Percentiles rank a stretch among this genome's conserved stretches.
Conservation (phyloP, 2,113 vertebrate genomes). For the Oncorhynchus keta region DNA sequence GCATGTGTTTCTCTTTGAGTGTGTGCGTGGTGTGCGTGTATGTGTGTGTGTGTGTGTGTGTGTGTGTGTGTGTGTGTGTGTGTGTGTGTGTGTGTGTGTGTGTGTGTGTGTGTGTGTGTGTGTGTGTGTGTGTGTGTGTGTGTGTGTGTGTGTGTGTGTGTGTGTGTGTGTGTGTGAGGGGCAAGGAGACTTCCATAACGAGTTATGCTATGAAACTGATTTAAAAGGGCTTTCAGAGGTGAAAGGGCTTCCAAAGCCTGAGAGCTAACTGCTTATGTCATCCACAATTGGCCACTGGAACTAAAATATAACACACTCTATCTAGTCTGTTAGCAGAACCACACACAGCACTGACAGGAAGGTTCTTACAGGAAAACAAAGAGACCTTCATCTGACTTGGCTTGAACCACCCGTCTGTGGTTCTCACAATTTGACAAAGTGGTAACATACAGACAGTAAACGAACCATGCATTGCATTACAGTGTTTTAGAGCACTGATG, state of each 20-base stretch:
- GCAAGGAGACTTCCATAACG: slow-evolving; percentile 5
- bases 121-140: no score
- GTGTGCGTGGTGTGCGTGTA: no score
- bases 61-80: no score
- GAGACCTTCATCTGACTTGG: neutral
- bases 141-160: no score
- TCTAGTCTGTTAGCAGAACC: neutral
- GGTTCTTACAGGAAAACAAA: neutral
- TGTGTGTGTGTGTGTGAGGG: no score
- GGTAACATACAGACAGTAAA: no score
- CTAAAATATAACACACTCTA: neutral
- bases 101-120: no score
- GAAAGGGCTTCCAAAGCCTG: neutral
- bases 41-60: neutral
- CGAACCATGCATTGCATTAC: no score
- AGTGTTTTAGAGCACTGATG: no score
- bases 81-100: no score
- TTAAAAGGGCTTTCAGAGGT: slow-evolving; percentile 9
- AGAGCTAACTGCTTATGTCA: neutral
- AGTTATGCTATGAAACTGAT: slow-evolving; percentile 29
- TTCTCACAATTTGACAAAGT: neutral
- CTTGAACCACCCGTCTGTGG: neutral
- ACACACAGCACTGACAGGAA: neutral
- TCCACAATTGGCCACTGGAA: neutral
- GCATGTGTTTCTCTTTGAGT: no score